These are phyloP conservation scores for Hyposoter dolosus DNA, from an alignment of 2,888 invertebrate species.

Conservation along the genomic window DNA sequence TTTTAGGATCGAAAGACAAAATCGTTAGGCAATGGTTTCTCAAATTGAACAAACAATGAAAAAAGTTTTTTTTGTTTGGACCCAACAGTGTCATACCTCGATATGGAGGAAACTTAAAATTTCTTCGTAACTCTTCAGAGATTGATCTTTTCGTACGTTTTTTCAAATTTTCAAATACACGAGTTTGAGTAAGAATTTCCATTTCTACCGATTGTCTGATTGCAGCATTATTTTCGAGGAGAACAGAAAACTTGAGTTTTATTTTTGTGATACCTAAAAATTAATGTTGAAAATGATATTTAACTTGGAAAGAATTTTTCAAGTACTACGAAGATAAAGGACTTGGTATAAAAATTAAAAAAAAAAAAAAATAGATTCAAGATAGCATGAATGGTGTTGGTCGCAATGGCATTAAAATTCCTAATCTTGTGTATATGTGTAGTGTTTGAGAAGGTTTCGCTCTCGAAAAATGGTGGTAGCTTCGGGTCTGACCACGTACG, in stretches of 20 bases:
- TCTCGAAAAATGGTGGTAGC: conserved; percentile 48
- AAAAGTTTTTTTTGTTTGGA: too few relatives aligned
- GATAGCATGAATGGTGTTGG: background rate
- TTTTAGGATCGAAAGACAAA: too few relatives aligned
- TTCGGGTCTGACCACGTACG: conserved; percentile 54
- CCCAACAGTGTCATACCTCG: too few relatives aligned
- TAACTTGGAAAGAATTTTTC: background rate
- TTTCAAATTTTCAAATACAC: too few relatives aligned
- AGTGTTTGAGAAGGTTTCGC: conserved; percentile 18
- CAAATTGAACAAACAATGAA: too few relatives aligned
- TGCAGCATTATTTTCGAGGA: background rate
- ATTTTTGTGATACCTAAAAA: background rate
- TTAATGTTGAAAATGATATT: background rate
- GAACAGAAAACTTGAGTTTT: background rate
- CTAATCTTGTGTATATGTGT: background rate
- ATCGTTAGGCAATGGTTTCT: too few relatives aligned
- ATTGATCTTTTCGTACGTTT: too few relatives aligned
- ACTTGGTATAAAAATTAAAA: background rate
- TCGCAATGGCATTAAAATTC: conserved; percentile 12
- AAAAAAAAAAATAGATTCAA: background rate
- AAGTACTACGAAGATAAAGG: background rate
- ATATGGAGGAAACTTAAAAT: too few relatives aligned
- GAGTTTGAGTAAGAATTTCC: background rate
- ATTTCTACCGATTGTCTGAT: background rate
- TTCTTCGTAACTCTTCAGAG: too few relatives aligned